A percentile compares a stretch with the other conserved stretches of the same genome.
These are phyloP conservation scores for Drosophila ustulata DNA, from an alignment of 2,888 invertebrate species.

Conservation along the genomic window DNA sequence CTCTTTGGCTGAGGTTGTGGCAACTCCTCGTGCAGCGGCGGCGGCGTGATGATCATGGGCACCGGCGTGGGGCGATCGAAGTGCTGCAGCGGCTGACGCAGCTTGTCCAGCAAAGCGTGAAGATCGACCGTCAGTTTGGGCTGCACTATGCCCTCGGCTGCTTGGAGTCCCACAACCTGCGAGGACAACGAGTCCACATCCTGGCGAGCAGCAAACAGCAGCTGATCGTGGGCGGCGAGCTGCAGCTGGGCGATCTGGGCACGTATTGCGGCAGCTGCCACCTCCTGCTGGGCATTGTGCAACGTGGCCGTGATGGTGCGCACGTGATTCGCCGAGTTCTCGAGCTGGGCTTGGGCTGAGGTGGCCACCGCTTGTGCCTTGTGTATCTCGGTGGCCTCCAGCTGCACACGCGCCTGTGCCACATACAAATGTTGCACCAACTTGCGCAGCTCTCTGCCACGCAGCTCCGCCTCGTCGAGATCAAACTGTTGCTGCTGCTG, in stretches of 20 bases:
- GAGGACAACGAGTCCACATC: conserved; percentile 84
- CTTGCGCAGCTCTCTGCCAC: conserved; percentile 71
- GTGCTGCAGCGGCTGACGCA: conserved; percentile 78
- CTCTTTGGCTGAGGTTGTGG: not conserved
- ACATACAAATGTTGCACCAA: conserved; percentile 83
- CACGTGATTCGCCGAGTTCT: conserved; percentile 84
- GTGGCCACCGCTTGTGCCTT: conserved; percentile 83
- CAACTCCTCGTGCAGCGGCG: conserved; percentile 13
- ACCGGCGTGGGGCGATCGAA: conserved; percentile 80
- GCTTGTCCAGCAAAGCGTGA: conserved; percentile 73
- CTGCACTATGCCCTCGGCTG: conserved; percentile 82
- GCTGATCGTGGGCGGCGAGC: conserved; percentile 84
- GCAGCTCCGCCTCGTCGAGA: conserved; percentile 61
- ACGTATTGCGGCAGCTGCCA: conserved; percentile 83
- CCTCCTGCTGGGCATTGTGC: conserved; percentile 84
- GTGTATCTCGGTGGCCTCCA: conserved; percentile 84
- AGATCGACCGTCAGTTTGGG: conserved; percentile 79
- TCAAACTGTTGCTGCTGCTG: conserved; percentile 21
- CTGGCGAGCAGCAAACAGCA: conserved; percentile 84
- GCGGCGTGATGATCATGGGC: conserved; percentile 68
- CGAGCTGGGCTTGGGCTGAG: conserved; percentile 81
- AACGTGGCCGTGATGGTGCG: conserved; percentile 82
- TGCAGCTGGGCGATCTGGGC: conserved; percentile 85
- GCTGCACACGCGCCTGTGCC: conserved; percentile 84
- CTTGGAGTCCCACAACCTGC: conserved; percentile 84